Base-by-base conservation (phyloP, 2,797 vertebrate species). In the Platalea minor region DNA sequence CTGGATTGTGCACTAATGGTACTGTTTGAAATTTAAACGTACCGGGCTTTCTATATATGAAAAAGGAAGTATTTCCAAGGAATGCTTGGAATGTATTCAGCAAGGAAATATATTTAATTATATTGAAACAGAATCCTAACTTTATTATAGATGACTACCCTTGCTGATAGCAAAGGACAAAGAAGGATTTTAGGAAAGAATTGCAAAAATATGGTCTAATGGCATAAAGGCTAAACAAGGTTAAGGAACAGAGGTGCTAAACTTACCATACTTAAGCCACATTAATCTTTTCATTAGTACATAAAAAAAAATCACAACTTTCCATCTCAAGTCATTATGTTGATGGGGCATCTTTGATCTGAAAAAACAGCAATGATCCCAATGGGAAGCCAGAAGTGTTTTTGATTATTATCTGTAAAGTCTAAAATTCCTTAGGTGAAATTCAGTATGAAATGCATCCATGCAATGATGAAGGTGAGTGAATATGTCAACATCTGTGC, bases 351-450 rank as follows among this genome's bases (percentile, higher is more conserved):
- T 97, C 97, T 98, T 97, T 98, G 97, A 98, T 98, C 97, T 98
- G 94, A 94, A 95, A 95, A 95, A 98, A 80, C 96, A 97, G 97
- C 96, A 97, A 97, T 96, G 96, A 97, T 98, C 97, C 97, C 98
- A 97, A 97, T 97, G 98, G 97, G 98, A 98, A 98, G 94, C 95
- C 97, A 93, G 79, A 97, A 91, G 93, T 98, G 98, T 29, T 98
- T 98, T 97, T 98, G 98, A 98, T 98, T 98, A 98, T 98, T 98
- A 98, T 98, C 98, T 98, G 97, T 97, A 97, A 98, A 98, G 97
- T 97, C 96, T 96, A 96, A 98, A 98, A 98, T 98, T 98, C 98
- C 98, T 98, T 97, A 97, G 96, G 97, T 98, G 98, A 98, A 98
- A 98, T 98, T 98, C 96, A 97, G 98, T 98, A 98, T 98, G 98